Evolutionary conservation across 2,888 invertebrate genomes (phyloP), one percentile per base, ranked within the genome.

Genomic region (Baccha elongata): DNA sequence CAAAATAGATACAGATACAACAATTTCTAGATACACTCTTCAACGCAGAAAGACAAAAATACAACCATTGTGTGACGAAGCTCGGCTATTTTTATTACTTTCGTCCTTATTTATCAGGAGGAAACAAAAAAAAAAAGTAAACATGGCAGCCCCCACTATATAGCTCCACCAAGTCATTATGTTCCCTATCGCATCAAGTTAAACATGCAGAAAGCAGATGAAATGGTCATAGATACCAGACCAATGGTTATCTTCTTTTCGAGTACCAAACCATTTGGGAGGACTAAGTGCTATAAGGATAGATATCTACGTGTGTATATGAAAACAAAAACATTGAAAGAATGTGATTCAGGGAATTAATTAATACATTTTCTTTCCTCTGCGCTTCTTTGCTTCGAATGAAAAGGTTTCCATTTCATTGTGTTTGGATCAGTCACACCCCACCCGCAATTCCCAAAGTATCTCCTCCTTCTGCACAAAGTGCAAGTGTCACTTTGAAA

Each of bases 271-370:
- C 19, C 13, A 58, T 32, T 46, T 58, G 23, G 48, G 48, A 60
- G 40, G n/a, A 73, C 73, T 69, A 71, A 81, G 75, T 81, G 74
- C 84, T 84, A 44, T 42, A 44, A 44, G 42, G 44, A 44, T 60
- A 44, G 23, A 42, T 42, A 44, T 35, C n/a, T 15, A 26, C 42
- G 69, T 67, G 68, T 71, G 64, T 76, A 48, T 67, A 44, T 13
- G 26, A 60, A 44, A 60, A 60, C 1, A 71, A 74, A 65, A 75
- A 81, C 81, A 73, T 65, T 74, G 80, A 83, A 85, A 71, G 86
- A 86, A 86, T 86, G 85, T 83, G 81, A 84, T 86, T 85, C 84
- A 35, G 84, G 85, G 85, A 86, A 86, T 86, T 86, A 86, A 86
- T 86, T 86, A 86, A 86, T 86, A 85, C 86, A 85, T 86, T 86